Base-by-base conservation (phyloP, 2,888 invertebrate genomes). In the Caenorhabditis macrosperma region DNA sequence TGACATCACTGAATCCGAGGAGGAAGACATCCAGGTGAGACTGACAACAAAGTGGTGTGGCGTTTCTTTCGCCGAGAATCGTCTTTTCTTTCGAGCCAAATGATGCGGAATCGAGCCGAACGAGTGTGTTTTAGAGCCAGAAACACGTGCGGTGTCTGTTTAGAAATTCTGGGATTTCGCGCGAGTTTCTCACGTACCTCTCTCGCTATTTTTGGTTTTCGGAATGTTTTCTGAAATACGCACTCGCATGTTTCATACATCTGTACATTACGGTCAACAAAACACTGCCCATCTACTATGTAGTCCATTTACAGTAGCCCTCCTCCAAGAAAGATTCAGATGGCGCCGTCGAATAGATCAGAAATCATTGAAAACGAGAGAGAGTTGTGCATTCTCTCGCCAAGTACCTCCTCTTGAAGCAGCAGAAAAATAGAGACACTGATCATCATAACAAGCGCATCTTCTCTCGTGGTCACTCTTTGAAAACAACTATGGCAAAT, bases 1-100 rank as follows among this genome's bases (percentile, higher is more conserved):
- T 57, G 83, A 83, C 41, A 83, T 83, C 64, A 80, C 78, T 22
- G 83, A 83, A 57, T 80, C 80, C 1, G 83, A 83, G 50, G 83
- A 83, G 48, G 83, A 83, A 54, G 82, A 82, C 46, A 69, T 77
- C 57, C 81, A 79, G 81, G 83, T 78, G 24, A 46, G 71, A 4
- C n/a, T 41, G 17, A 35, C 35, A 64, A 52, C 33, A 26, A 50
- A 50, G 12, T 1, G 15, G 50, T 7, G 50, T 24, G 24, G 9
- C 54, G 38, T 66, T 44, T 20, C 54, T n/a, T n/a, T 20, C 46
- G 3, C 22, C 6, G 3, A 22, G 20, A 22, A 15, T 20, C 6
- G 46, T 5, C 22, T 17, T 54, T 54, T 15, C 12, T 50, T 41
- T 9, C 6, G 38, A n/a, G 38, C 17, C 6, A 63, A 63, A 48